Percentiles rank a stretch among this genome's conserved stretches.
phyloP scores from a whole-genome alignment of 2,797 vertebrate genomes.

The Squalus acanthias region DNA sequence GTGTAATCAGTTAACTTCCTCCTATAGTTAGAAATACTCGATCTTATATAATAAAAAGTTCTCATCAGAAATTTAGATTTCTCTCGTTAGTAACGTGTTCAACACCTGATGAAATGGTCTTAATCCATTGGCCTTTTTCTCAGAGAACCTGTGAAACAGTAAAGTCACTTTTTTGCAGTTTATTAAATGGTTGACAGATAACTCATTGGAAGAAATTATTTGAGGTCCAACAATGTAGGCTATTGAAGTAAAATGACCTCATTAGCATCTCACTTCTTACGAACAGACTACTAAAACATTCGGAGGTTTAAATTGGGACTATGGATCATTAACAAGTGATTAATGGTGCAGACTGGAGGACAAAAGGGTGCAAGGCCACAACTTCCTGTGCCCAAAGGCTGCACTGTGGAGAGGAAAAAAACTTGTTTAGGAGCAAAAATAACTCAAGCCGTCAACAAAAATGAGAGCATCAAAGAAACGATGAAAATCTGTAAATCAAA shows the following conservation, averaged over 20 bases:
- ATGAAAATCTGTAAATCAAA: background rate
- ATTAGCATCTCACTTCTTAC: conserved; percentile 31
- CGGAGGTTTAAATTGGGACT: background rate
- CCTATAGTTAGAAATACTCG: background rate
- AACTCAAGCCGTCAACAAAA: background rate
- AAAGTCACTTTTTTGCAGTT: background rate
- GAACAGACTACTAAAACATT: background rate
- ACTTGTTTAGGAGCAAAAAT: background rate
- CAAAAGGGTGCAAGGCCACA: conserved; percentile 25
- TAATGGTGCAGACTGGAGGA: background rate
- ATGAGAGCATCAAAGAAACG: background rate
- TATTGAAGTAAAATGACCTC: conserved; percentile 18
- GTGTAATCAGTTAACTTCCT: background rate
- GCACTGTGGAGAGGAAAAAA: conserved; percentile 2
- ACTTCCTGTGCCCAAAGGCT: conserved; percentile 29
- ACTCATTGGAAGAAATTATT: conserved; percentile 26
- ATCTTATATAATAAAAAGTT: background rate
- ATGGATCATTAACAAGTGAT: conserved; percentile 28
- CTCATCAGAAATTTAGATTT: background rate
- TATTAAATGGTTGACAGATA: conserved; percentile 12
- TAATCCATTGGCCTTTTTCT: background rate
- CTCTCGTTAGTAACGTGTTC: background rate
- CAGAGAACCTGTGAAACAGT: background rate
- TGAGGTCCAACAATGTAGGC: conserved; percentile 28
- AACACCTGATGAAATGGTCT: background rate